phyloP scores from a whole-genome alignment of 2,888 invertebrate genomes.

The Cristatella mucedo region DNA sequence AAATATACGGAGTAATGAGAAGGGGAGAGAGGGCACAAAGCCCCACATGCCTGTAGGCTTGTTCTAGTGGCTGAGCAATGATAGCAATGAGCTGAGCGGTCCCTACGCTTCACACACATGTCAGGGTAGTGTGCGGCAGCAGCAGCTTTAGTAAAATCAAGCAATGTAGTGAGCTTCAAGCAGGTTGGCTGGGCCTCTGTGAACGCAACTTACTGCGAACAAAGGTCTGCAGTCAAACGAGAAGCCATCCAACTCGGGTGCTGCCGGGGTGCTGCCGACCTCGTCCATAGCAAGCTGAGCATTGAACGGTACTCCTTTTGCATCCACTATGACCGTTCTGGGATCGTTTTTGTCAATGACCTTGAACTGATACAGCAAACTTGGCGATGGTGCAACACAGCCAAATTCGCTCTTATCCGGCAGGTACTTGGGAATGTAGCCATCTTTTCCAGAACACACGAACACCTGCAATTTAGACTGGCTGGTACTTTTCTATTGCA shows the following conservation, averaged over 20 bases:
- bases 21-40: too few species aligned
- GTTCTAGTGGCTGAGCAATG: not conserved
- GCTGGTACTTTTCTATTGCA: too few species aligned
- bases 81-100: too few species aligned
- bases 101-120: too few species aligned
- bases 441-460: conserved; percentile 35
- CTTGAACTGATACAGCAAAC: conserved; percentile 29
- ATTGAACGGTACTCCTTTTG: conserved; percentile 27
- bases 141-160: too few species aligned
- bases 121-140: too few species aligned
- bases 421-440: conserved; percentile 36
- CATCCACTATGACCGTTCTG: conserved; percentile 20
- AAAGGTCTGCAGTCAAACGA: conserved; percentile 30
- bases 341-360: conserved; percentile 33
- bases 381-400: conserved; percentile 27
- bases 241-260: conserved; percentile 34
- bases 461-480: too few species aligned
- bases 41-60: not conserved
- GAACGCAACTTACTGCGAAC: conserved; percentile 29
- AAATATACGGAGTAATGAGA: too few species aligned
- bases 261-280: too few species aligned
- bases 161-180: too few species aligned
- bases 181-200: too few species aligned
- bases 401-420: conserved; percentile 32
- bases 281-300: conserved; percentile 30